Evolutionary conservation across 2,888 invertebrate genomes (phyloP).

Genomic region (Andrena marginata): DNA sequence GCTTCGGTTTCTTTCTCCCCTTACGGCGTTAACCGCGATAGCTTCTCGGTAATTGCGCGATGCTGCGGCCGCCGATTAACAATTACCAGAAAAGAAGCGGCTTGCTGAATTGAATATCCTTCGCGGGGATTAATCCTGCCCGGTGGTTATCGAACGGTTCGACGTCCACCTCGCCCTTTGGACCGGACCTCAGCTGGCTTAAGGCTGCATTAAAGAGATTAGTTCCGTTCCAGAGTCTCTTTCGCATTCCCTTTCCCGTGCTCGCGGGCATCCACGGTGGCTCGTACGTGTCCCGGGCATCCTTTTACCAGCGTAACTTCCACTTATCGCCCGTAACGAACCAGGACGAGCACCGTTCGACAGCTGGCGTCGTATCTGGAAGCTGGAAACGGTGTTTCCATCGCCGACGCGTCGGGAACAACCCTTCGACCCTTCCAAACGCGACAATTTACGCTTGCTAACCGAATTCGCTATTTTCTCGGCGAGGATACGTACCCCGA

Average conservation of each 20-base stretch:
- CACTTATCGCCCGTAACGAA: conserved; percentile 35
- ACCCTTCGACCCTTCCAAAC: too few relatives aligned
- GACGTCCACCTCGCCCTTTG: background rate
- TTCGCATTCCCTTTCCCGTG: background rate
- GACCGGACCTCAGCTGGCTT: conserved; percentile 39
- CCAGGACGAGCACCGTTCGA: conserved; percentile 10
- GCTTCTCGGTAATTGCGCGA: conserved; percentile 15
- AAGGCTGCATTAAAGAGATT: conserved; percentile 52
- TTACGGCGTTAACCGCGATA: conserved; percentile 16
- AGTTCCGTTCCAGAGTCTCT: conserved; percentile 4
- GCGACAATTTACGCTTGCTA: background rate
- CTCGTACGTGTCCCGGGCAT: conserved; percentile 19
- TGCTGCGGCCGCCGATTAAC: conserved; percentile 13
- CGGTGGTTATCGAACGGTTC: conserved; percentile 16
- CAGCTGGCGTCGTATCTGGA: conserved; percentile 4
- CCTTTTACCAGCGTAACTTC: conserved; percentile 1
- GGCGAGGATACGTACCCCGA: background rate
- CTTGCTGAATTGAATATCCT: conserved; percentile 44
- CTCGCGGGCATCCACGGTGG: conserved; percentile 9
- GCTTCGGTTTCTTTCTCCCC: background rate
- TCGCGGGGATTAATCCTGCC: conserved; percentile 27
- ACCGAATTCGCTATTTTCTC: conserved; percentile 15
- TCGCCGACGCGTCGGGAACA: background rate
- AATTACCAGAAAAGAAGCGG: conserved; percentile 27
- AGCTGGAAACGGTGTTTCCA: conserved; percentile 18